Evolutionary conservation across 2,113 vertebrate species (phyloP).

Genomic region (Sebastes fasciatus): DNA sequence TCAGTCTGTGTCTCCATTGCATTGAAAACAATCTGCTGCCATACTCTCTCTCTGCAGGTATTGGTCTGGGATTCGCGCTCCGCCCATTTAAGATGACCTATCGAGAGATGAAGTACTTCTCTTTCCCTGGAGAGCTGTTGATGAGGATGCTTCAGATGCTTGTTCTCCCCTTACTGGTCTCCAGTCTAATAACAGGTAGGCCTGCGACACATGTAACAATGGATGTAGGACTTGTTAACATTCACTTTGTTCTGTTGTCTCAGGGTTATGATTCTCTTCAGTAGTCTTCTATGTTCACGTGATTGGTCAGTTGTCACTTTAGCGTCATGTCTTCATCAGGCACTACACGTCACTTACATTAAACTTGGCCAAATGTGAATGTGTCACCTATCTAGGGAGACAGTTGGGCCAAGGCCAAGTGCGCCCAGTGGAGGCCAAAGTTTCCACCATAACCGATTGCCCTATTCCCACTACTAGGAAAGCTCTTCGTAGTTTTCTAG

Average conservation of each 20-base stretch:
- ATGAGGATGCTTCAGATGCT: constrained; percentile 99
- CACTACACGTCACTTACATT: background rate
- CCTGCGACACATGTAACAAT: background rate
- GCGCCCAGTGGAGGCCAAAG: too few species aligned
- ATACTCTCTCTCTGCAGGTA: constrained; percentile 80
- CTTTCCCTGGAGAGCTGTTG: constrained; percentile 95
- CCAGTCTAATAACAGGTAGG: constrained; percentile 97
- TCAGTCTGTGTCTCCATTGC: background rate
- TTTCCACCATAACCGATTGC: too few species aligned
- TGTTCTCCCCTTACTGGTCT: constrained; percentile 92
- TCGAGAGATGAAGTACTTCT: constrained; percentile 95
- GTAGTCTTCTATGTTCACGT: background rate
- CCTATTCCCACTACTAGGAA: too few species aligned
- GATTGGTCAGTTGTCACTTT: background rate
- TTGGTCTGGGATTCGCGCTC: constrained; percentile 92
- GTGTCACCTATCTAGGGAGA: too few species aligned
- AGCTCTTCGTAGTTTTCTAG: too few species aligned
- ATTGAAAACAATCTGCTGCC: background rate
- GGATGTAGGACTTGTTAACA: background rate
- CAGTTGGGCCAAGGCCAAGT: too few species aligned
- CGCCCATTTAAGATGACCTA: constrained; percentile 92
- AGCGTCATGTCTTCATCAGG: background rate
- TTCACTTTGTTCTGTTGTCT: background rate
- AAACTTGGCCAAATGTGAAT: too few species aligned
- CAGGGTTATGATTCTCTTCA: background rate